Evolutionary conservation across 1,140 invertebrate species (phyloP).

Genomic region (Trichonephila clavipes): DNA sequence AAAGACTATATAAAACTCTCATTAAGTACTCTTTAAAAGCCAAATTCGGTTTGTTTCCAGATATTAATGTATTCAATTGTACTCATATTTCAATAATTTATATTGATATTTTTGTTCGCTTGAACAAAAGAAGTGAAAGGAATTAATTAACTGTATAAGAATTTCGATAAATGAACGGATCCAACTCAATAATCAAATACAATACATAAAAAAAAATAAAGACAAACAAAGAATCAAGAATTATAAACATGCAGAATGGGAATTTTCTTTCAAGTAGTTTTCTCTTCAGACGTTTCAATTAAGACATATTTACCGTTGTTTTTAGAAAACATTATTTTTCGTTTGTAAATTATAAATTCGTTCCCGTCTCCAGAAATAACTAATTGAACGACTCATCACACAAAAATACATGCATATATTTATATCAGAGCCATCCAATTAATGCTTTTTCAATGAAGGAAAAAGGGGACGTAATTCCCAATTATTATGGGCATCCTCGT

Average conservation of each 20-base stretch:
- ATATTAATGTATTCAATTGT: too few relatives aligned
- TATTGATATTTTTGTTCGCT: too few relatives aligned
- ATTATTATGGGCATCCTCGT: constrained; percentile 4
- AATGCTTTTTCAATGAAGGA: constrained; percentile 15
- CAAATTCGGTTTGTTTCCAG: too few relatives aligned
- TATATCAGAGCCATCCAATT: constrained; percentile 19
- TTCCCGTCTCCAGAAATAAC: not conserved
- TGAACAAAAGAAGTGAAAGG: too few relatives aligned
- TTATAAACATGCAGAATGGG: not conserved
- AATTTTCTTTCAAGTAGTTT: not conserved
- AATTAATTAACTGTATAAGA: too few relatives aligned
- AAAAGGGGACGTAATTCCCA: not conserved
- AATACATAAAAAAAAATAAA: too few relatives aligned
- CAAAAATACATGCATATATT: constrained; percentile 23
- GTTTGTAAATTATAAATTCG: constrained; percentile 26
- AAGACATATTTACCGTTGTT: not conserved
- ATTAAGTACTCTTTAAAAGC: too few relatives aligned
- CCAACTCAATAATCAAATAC: too few relatives aligned
- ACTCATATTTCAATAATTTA: too few relatives aligned
- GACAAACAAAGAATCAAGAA: too few relatives aligned
- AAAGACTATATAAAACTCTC: too few relatives aligned
- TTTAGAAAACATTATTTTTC: not conserved
- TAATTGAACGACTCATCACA: not conserved
- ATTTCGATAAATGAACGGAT: too few relatives aligned
- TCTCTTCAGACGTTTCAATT: not conserved